These are phyloP conservation scores for Sylvilagus bachmani DNA, from an alignment of 2,113 vertebrate species.

Conservation along the genomic window DNA sequence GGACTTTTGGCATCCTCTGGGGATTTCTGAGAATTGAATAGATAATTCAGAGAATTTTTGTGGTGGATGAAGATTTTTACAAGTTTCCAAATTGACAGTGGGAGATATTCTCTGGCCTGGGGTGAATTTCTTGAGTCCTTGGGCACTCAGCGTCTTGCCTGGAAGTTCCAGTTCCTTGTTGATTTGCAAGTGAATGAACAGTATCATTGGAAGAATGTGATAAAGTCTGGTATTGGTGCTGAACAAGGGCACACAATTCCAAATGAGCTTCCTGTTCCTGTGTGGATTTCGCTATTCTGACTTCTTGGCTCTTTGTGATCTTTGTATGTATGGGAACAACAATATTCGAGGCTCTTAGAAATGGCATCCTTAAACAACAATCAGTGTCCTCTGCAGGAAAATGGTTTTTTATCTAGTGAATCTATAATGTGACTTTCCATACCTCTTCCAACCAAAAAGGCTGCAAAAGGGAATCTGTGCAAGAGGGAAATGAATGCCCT, in stretches of 20 bases:
- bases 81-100: background rate
- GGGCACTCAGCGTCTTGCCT: background rate
- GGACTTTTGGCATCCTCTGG: background rate
- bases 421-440: background rate
- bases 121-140: background rate
- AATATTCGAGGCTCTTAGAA: background rate
- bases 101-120: background rate
- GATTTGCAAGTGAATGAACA: background rate
- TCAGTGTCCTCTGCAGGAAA: background rate
- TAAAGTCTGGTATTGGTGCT: background rate
- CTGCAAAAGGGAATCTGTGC: background rate
- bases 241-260: background rate
- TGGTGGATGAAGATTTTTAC: slow-evolving; percentile 9
- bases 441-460: background rate
- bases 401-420: background rate
- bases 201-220: background rate
- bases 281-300: background rate
- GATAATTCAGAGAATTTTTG: slow-evolving; percentile 26
- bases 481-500: background rate
- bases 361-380: background rate
- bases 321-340: background rate
- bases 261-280: background rate
- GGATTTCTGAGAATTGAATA: background rate
- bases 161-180: background rate
- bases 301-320: background rate